phyloP scores from a whole-genome alignment of 2,888 invertebrate genomes.

The Synanthedon vespiformis region DNA sequence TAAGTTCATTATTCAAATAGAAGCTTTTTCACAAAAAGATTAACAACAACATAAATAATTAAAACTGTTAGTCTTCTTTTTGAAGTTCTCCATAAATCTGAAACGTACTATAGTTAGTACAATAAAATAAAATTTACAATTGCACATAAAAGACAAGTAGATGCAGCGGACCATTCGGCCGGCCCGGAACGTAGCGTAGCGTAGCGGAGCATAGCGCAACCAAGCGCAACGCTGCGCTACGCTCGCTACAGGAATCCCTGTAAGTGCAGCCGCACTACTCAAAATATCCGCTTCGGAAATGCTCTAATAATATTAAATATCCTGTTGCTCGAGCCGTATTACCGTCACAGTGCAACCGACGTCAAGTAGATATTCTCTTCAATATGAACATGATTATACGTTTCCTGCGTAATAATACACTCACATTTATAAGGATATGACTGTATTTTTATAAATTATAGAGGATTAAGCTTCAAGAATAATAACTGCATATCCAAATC shows the following conservation, averaged over 20 bases:
- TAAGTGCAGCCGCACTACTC: neutral
- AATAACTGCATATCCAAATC: too few species aligned
- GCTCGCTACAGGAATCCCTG: neutral
- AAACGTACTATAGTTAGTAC: neutral
- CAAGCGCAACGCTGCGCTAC: neutral
- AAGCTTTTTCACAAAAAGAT: too few species aligned
- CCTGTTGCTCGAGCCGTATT: neutral
- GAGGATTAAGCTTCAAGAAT: too few species aligned
- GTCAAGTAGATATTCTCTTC: neutral
- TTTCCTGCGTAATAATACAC: too few species aligned
- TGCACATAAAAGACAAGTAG: neutral
- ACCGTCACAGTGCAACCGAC: neutral
- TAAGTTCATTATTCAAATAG: too few species aligned
- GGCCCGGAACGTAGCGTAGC: too few species aligned
- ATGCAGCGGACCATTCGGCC: neutral
- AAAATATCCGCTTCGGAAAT: slow-evolving; percentile 1
- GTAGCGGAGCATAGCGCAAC: neutral
- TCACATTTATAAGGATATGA: too few species aligned
- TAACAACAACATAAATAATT: neutral
- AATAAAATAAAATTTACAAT: neutral
- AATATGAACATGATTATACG: neutral
- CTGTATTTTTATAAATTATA: too few species aligned
- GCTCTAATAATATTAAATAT: slow-evolving; percentile 3
- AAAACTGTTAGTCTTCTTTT: neutral
- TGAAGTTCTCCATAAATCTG: neutral